These are phyloP conservation scores for Eupeodes corollae DNA, from an alignment of 1,140 invertebrate genomes.

Conservation along the genomic window DNA sequence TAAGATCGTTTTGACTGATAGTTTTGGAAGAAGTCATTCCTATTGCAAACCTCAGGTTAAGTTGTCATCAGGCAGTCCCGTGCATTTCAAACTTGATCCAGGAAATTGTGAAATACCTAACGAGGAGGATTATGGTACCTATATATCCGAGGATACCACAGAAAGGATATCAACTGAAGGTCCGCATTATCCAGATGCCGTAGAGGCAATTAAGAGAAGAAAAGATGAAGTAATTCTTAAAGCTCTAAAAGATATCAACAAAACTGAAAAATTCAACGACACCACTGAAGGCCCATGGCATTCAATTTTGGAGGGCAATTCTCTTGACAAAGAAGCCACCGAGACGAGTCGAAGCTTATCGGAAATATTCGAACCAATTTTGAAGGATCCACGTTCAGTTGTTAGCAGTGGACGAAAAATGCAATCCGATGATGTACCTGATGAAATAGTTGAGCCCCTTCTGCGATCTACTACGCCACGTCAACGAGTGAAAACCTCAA, in stretches of 20 bases:
- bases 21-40: conserved; percentile 69
- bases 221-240: too few relatives aligned
- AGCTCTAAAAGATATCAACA: too few relatives aligned
- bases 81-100: conserved; percentile 58
- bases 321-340: conserved; percentile 38
- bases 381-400: conserved; percentile 20
- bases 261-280: conserved; percentile 15
- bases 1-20: conserved; percentile 72
- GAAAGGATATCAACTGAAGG: conserved; percentile 7
- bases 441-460: conserved; percentile 60
- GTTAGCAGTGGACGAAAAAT: conserved; percentile 27
- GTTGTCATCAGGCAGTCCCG: conserved; percentile 59
- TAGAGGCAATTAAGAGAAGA: conserved; percentile 12
- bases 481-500: not conserved
- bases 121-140: conserved; percentile 31
- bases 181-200: conserved; percentile 1
- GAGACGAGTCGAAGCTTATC: conserved; percentile 50
- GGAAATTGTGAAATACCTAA: conserved; percentile 59
- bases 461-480: conserved; percentile 48
- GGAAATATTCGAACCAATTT: conserved; percentile 39
- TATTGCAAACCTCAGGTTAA: conserved; percentile 64
- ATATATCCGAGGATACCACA: conserved; percentile 12
- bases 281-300: conserved; percentile 40
- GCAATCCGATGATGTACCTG: conserved; percentile 8
- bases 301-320: conserved; percentile 38